A percentile compares a stretch with the other conserved stretches of the same genome.
Conservation (phyloP, 2,888 invertebrate species). For the Epirrhoe alternata region DNA sequence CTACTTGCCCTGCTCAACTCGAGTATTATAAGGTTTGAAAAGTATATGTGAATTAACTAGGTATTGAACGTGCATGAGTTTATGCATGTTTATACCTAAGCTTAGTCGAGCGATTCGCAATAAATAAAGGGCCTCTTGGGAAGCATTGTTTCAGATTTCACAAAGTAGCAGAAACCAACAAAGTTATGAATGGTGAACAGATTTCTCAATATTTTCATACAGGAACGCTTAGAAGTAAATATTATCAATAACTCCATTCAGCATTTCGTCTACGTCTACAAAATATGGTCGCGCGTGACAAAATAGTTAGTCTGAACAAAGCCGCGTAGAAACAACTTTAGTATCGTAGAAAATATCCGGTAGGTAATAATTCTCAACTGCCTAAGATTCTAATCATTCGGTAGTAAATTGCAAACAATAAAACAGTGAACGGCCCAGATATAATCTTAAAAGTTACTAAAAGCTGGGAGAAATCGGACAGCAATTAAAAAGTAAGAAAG, state of each 20-base stretch:
- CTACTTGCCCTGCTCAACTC: background rate
- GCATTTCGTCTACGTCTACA: conserved; percentile 1
- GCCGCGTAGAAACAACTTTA: background rate
- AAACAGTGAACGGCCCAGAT: conserved; percentile 24
- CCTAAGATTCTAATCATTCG: conserved; percentile 12
- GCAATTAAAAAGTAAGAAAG: conserved; percentile 40
- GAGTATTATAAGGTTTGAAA: background rate
- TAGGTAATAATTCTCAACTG: conserved; percentile 6
- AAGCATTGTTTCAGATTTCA: conserved; percentile 20
- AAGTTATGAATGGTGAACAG: conserved; percentile 5
- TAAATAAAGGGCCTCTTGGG: conserved; percentile 7
- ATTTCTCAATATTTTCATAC: background rate
- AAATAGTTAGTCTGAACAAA: conserved; percentile 1
- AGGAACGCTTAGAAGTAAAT: background rate
- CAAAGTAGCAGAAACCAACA: conserved; percentile 13
- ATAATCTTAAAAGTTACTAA: conserved; percentile 25
- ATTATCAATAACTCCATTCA: conserved; percentile 3
- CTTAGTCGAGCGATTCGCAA: conserved; percentile 7
- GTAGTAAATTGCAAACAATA: conserved; percentile 16
- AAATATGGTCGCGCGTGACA: background rate
- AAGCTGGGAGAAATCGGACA: conserved; percentile 40
- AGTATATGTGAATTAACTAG: background rate
- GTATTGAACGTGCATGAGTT: background rate
- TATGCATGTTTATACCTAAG: background rate
- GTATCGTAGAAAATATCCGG: conserved; percentile 16